These are phyloP conservation scores for Microcebus tavaratra DNA, from an alignment of 2,113 vertebrate species.

Conservation along the genomic window DNA sequence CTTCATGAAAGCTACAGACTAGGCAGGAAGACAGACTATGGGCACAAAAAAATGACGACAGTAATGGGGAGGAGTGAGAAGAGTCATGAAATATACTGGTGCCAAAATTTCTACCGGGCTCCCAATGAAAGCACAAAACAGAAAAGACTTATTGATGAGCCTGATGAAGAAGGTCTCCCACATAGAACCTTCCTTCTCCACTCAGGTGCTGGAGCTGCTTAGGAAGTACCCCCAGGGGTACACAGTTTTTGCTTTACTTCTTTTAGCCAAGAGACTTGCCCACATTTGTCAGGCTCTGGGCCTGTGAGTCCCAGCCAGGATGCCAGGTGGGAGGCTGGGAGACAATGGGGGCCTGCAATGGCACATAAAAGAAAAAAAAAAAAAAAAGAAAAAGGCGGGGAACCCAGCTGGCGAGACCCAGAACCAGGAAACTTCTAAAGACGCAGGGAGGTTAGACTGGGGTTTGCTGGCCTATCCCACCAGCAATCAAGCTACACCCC, in stretches of 20 bases:
- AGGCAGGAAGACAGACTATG: not conserved
- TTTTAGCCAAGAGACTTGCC: not conserved
- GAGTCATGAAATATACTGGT: not conserved
- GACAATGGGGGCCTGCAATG: not conserved
- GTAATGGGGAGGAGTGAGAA: not conserved
- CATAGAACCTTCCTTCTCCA: not conserved
- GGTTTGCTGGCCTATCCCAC: no score
- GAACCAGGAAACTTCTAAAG: not conserved
- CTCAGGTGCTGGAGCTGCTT: not conserved
- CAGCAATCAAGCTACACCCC: accelerated
- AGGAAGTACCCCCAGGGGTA: not conserved
- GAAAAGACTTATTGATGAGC: not conserved
- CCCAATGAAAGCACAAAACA: not conserved
- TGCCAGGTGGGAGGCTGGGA: not conserved
- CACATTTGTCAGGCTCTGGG: not conserved
- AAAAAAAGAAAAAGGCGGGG: not conserved
- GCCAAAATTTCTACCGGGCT: not conserved
- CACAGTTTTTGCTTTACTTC: not conserved
- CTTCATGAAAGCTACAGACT: not conserved
- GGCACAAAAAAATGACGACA: no score
- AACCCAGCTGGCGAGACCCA: not conserved
- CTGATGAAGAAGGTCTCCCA: no score
- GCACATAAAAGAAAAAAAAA: not conserved
- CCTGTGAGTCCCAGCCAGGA: not conserved
- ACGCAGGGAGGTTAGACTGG: not conserved